Percentiles rank a stretch among this genome's conserved stretches.
These are phyloP conservation scores for Syritta pipiens DNA, from an alignment of 2,888 invertebrate species.

Conservation along the genomic window DNA sequence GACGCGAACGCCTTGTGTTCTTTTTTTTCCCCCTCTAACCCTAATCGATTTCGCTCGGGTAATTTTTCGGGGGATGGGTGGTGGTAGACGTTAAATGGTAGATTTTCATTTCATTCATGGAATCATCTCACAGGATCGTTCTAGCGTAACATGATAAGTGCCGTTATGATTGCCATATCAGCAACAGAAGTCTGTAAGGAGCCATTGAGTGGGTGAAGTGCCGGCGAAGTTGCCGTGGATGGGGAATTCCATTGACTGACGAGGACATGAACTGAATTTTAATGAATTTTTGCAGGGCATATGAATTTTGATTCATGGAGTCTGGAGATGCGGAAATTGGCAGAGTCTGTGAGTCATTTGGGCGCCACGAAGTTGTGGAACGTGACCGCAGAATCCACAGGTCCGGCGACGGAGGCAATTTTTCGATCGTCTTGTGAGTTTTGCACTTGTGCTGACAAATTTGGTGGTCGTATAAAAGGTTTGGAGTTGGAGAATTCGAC, in stretches of 20 bases:
- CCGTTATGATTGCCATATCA: slow-evolving; percentile 69
- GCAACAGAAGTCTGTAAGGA: slow-evolving; percentile 52
- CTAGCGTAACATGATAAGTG: slow-evolving; percentile 71
- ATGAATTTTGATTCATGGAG: neutral
- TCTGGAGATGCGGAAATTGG: neutral
- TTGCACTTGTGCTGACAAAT: too few species aligned
- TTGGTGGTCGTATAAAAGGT: too few species aligned
- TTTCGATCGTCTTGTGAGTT: too few species aligned
- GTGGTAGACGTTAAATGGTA: slow-evolving; percentile 47
- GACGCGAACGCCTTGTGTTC: slow-evolving; percentile 27
- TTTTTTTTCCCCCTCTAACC: slow-evolving; percentile 40
- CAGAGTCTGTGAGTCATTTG: too few species aligned
- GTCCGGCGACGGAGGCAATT: too few species aligned
- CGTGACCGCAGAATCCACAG: too few species aligned
- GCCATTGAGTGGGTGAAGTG: slow-evolving; percentile 21
- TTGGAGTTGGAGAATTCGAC: too few species aligned
- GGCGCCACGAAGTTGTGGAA: too few species aligned
- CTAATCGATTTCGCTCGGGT: slow-evolving; percentile 58
- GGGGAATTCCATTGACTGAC: slow-evolving; percentile 25
- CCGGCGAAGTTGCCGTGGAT: neutral
- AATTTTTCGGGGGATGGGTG: slow-evolving; percentile 19
- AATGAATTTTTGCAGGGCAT: slow-evolving; percentile 9
- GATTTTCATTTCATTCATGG: slow-evolving; percentile 70
- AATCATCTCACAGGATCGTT: slow-evolving; percentile 69
- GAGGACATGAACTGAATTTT: slow-evolving; percentile 38